Percentiles rank a stretch among this genome's conserved stretches.
phyloP scores from a whole-genome alignment of 2,113 vertebrate species.

The Pterocles burchelli region DNA sequence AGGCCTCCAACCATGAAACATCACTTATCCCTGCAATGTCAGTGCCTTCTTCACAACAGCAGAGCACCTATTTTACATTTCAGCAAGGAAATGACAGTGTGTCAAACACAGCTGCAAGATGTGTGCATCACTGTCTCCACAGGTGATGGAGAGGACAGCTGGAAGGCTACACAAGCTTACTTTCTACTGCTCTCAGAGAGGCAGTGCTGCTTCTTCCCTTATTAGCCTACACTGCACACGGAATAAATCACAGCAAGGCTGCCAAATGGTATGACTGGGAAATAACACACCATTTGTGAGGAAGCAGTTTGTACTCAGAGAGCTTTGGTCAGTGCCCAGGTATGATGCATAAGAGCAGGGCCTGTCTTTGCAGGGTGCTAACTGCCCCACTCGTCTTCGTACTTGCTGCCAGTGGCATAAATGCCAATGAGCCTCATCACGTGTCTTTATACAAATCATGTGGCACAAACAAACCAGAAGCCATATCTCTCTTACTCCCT shows the following conservation, averaged over 20 bases:
- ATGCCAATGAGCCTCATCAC: background rate
- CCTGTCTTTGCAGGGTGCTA: background rate
- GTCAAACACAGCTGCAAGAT: background rate
- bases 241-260: background rate
- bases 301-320: background rate
- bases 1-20: background rate
- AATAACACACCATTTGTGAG: background rate
- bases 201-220: background rate
- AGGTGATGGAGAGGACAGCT: background rate
- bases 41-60: background rate
- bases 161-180: background rate
- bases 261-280: background rate
- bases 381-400: background rate
- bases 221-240: background rate
- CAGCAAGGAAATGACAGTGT: background rate
- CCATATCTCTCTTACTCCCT: background rate
- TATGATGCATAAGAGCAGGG: background rate
- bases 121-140: background rate
- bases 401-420: background rate
- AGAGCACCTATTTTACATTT: background rate
- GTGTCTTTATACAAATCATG: background rate
- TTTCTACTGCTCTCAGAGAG: background rate
- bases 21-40: background rate
- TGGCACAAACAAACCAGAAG: background rate
- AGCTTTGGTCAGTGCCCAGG: background rate